phyloP scores from a whole-genome alignment of 1,140 invertebrate genomes.

The Probaryconus sp. region DNA sequence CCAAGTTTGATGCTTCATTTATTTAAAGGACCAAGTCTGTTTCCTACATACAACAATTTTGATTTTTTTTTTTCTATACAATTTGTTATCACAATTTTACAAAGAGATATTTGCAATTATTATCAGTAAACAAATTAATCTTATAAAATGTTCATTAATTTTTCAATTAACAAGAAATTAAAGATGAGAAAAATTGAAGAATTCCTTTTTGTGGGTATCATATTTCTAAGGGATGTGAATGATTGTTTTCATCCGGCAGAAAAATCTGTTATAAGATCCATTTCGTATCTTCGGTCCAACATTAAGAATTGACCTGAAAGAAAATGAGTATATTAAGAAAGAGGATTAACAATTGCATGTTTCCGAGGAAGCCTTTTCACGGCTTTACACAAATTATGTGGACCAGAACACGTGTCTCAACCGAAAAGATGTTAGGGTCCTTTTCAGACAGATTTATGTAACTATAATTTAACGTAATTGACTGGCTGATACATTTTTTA shows the following conservation, averaged over 20 bases:
- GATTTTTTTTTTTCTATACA: slow-evolving; percentile 8
- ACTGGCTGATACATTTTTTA: not conserved
- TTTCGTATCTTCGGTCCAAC: slow-evolving; percentile 9
- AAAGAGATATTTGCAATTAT: too few species aligned
- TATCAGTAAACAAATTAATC: not conserved
- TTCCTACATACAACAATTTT: too few species aligned
- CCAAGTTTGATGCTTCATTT: slow-evolving; percentile 35
- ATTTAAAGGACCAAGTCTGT: too few species aligned
- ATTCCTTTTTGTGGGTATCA: slow-evolving; percentile 41
- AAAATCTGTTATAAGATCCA: slow-evolving; percentile 30
- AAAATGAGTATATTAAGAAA: not conserved
- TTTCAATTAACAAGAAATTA: too few species aligned
- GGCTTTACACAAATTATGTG: slow-evolving; percentile 18
- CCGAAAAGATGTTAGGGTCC: not conserved
- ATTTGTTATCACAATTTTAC: too few species aligned
- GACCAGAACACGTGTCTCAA: slow-evolving; percentile 20
- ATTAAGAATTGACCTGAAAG: slow-evolving; percentile 23
- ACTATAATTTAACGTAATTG: not conserved
- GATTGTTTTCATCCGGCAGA: slow-evolving; percentile 41
- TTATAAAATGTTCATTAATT: slow-evolving; percentile 2
- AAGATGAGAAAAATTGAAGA: too few species aligned
- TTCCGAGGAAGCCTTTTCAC: not conserved
- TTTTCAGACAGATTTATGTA: slow-evolving; percentile 25
- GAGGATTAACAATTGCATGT: slow-evolving; percentile 16
- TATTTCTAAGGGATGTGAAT: slow-evolving; percentile 31